Conservation (phyloP, 2,113 vertebrate genomes). For the Natator depressus region DNA sequence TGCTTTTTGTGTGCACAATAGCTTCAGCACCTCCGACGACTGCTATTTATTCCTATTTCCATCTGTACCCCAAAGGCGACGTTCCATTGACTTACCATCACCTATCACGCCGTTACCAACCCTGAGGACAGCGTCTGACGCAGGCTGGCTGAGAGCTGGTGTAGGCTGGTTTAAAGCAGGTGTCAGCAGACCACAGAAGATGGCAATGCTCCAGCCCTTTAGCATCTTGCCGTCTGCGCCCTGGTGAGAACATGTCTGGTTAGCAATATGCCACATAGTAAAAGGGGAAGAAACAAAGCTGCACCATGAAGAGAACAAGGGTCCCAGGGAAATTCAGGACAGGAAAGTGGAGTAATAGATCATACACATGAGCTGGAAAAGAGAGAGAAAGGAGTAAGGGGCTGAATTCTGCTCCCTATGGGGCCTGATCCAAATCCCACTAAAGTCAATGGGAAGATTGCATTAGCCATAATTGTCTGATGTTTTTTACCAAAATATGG, state of each 20-base stretch:
- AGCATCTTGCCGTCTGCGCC: constrained; percentile 39
- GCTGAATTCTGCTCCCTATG: neutral
- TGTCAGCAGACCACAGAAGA: neutral
- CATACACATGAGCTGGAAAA: neutral
- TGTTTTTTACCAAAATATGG: neutral
- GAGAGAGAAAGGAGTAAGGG: neutral
- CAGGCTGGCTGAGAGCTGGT: neutral
- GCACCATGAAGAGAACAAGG: neutral
- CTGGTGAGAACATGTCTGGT: neutral
- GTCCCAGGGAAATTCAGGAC: neutral
- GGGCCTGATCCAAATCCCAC: neutral
- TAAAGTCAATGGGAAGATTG: neutral
- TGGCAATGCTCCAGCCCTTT: neutral
- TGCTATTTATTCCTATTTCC: fast-evolving
- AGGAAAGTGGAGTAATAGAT: fast-evolving
- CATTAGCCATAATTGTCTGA: neutral
- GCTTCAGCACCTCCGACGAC: fast-evolving
- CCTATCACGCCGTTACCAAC: constrained; percentile 45
- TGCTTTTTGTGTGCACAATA: fast-evolving
- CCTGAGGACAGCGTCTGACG: constrained; percentile 45
- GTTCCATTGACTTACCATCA: constrained; percentile 34
- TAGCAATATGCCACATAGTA: neutral
- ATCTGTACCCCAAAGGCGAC: fast-evolving
- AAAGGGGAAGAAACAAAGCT: neutral
- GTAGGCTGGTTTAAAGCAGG: neutral